phyloP scores from a whole-genome alignment of 2,888 invertebrate genomes.

The Linyphia triangularis region DNA sequence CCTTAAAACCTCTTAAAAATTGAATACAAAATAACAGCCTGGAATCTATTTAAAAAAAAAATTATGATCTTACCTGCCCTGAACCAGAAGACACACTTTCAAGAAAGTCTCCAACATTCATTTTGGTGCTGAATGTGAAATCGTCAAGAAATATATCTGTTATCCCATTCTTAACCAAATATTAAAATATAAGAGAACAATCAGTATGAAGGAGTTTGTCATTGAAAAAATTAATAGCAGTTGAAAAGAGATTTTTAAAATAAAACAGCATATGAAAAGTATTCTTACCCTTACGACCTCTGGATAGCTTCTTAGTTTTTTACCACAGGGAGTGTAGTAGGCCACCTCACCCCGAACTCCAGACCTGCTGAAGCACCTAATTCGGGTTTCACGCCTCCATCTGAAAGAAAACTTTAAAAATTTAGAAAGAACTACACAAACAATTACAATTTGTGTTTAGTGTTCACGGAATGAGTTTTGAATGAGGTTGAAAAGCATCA shows the following conservation, averaged over 20 bases:
- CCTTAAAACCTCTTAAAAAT: too few relatives aligned
- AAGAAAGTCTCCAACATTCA: conserved; percentile 93
- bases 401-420: conserved; percentile 75
- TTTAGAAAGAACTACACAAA: neutral
- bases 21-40: too few relatives aligned
- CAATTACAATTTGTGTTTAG: neutral
- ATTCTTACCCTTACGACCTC: conserved; percentile 82
- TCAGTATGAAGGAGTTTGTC: neutral
- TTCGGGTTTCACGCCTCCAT: conserved; percentile 95
- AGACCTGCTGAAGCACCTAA: conserved; percentile 90
- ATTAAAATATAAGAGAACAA: conserved; percentile 82
- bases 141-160: conserved; percentile 89
- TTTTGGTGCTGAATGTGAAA: conserved; percentile 94
- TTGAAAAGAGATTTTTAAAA: neutral
- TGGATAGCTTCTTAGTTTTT: conserved; percentile 83
- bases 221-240: neutral
- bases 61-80: conserved; percentile 73
- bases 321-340: conserved; percentile 87
- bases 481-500: too few relatives aligned
- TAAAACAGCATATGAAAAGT: neutral
- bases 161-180: conserved; percentile 86
- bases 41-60: conserved; percentile 51
- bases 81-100: conserved; percentile 84
- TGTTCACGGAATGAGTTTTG: neutral
- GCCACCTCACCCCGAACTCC: conserved; percentile 96